phyloP scores from a whole-genome alignment of 2,888 invertebrate genomes.

The Gymnosoma rotundatum region DNA sequence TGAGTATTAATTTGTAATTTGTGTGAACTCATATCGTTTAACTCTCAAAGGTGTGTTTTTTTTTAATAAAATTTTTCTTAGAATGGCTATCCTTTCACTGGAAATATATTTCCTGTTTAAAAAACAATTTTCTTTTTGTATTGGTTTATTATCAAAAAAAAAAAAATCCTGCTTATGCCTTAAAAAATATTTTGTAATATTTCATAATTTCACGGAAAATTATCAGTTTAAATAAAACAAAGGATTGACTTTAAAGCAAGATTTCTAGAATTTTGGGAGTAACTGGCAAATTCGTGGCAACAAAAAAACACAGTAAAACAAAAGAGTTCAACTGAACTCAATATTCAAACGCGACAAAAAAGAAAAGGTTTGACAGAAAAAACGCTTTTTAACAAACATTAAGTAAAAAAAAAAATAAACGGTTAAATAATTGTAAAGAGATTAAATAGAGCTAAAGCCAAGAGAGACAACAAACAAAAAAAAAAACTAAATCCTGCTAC shows the following conservation, averaged over 20 bases:
- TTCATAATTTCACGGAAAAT: conserved; percentile 49
- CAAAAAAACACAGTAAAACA: neutral
- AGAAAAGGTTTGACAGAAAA: too few species aligned
- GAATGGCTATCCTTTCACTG: too few species aligned
- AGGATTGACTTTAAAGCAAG: conserved; percentile 59
- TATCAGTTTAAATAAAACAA: conserved; percentile 40
- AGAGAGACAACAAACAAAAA: neutral
- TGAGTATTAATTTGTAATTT: too few species aligned
- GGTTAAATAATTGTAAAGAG: conserved; percentile 41
- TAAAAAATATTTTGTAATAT: conserved; percentile 50
- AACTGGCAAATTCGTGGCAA: neutral
- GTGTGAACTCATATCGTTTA: too few species aligned
- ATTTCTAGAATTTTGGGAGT: conserved; percentile 58
- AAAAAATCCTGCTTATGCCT: neutral
- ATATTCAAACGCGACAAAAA: neutral
- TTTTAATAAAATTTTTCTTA: too few species aligned
- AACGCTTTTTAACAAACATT: neutral
- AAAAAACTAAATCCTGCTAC: conserved; percentile 11
- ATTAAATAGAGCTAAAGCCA: conserved; percentile 20
- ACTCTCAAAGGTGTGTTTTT: too few species aligned
- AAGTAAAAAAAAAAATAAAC: conserved; percentile 15
- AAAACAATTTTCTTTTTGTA: neutral
- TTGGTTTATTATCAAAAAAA: neutral
- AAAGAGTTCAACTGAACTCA: conserved; percentile 42
- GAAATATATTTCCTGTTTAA: neutral